These are phyloP conservation scores for Drosophila lacicola DNA, from an alignment of 2,888 invertebrate species.

Conservation along the genomic window DNA sequence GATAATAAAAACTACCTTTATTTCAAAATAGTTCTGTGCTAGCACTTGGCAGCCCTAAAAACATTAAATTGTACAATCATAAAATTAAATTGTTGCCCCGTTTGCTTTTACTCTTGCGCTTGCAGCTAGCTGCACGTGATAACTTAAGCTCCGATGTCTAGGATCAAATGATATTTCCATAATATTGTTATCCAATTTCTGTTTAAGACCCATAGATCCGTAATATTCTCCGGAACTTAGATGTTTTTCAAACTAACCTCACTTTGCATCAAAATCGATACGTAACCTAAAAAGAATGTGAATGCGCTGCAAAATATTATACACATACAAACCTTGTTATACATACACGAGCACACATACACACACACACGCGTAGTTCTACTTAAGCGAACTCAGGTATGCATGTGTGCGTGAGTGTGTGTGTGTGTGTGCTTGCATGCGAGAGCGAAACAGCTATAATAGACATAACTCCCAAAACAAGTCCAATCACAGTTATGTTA, in stretches of 20 bases:
- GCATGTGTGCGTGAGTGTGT: slow-evolving; percentile 14
- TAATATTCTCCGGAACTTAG: slow-evolving; percentile 13
- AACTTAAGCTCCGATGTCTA: background rate
- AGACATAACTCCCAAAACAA: slow-evolving; percentile 43
- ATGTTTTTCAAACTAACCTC: slow-evolving; percentile 65
- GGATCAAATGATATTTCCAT: slow-evolving; percentile 26
- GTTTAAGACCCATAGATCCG: slow-evolving; percentile 9
- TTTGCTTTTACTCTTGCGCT: slow-evolving; percentile 38
- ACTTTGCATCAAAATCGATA: slow-evolving; percentile 73
- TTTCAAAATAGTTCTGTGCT: slow-evolving; percentile 1
- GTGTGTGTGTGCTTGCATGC: slow-evolving; percentile 40
- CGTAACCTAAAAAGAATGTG: slow-evolving; percentile 79
- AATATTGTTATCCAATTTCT: background rate
- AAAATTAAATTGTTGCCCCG: slow-evolving; percentile 48
- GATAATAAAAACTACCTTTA: background rate
- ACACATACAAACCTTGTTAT: slow-evolving; percentile 47
- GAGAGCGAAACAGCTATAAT: slow-evolving; percentile 63
- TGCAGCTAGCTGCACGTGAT: slow-evolving; percentile 16
- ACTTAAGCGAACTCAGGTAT: slow-evolving; percentile 24
- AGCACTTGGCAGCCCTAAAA: slow-evolving; percentile 62
- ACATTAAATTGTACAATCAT: slow-evolving; percentile 62
- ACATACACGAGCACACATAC: slow-evolving; percentile 42
- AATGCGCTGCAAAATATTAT: slow-evolving; percentile 64
- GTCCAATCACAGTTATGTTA: slow-evolving; percentile 20
- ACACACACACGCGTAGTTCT: slow-evolving; percentile 28